A percentile compares a stretch with the other conserved stretches of the same genome.
phyloP scores from a whole-genome alignment of 2,797 vertebrate genomes.

The Sciurus vulgaris region DNA sequence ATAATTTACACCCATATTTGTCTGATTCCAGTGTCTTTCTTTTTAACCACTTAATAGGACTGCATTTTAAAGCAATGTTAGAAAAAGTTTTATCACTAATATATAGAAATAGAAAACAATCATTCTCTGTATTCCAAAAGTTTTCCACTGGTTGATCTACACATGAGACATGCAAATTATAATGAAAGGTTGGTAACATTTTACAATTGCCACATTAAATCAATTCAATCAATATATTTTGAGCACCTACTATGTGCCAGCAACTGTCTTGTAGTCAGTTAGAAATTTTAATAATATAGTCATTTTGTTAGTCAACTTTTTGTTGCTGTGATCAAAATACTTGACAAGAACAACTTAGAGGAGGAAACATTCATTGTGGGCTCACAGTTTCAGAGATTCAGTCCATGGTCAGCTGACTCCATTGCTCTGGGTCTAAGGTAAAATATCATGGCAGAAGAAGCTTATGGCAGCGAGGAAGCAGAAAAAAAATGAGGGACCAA shows the following conservation, averaged over 20 bases:
- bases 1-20: neutral
- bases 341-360: too few species aligned
- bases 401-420: too few species aligned
- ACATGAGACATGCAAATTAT: neutral
- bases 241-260: neutral
- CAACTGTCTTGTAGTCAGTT: neutral
- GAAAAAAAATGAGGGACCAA: too few species aligned
- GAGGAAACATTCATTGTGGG: too few species aligned
- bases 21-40: neutral
- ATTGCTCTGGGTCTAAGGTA: too few species aligned
- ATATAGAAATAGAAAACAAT: neutral
- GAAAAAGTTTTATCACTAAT: neutral
- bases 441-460: too few species aligned
- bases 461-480: too few species aligned
- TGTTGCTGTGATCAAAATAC: too few species aligned
- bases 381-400: too few species aligned
- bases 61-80: neutral
- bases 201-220: neutral
- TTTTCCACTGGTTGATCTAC: neutral
- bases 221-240: neutral
- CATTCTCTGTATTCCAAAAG: constrained; percentile 24
- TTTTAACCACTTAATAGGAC: neutral
- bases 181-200: neutral
- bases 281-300: neutral
- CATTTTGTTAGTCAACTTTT: too few species aligned